Evolutionary conservation across 2,797 vertebrate genomes (phyloP), one percentile per base, ranked within the genome.

Genomic region (Neolamprologus multifasciatus): DNA sequence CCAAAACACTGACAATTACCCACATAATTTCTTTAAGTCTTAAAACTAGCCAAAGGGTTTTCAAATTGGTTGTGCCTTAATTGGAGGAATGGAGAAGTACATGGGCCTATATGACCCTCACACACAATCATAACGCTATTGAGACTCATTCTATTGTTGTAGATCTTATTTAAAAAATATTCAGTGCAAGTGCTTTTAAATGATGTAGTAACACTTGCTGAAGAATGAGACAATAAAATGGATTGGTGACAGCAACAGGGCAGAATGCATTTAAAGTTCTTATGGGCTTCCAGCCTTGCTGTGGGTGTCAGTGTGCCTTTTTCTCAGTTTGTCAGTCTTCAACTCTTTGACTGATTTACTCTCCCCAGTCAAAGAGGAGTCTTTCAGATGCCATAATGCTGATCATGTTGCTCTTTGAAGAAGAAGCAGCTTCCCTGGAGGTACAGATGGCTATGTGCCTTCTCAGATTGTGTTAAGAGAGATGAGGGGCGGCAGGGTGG

Each of bases 331-430:
- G 86, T 89, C 84, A 89, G 77, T 88, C 88, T 81, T 82, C 80
- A 74, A 6, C 83, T 33, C 40, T 79, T 80, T 89, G 91, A 92
- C 84, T 92, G 93, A 91, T 90, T 88, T 88, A 88, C 83, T 90
- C 88, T 86, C 84, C 71, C 17, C 85, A 83, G 91, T 89, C 88
- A 82, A 86, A 79, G 83, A 86, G 84, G 67, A 92, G 83, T 91
- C 88, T 91, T 94, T 93, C 88, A 91, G 91, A 93, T 91, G 90
- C 89, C 90, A 91, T 90, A 90, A 92, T 88, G 83, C 89, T 89
- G 91, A 95, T 94, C 93, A 87, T 94, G 92, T 94, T 84, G 91
- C 88, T 91, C 83, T 94, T 94, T 94, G 94, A 95, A 93, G 93
- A 93, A 84, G 91, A 88, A 83, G 90, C 16, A 91, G 87, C 87